A percentile compares a stretch with the other conserved stretches of the same genome.
phyloP scores from a whole-genome alignment of 2,113 vertebrate species.

The Caranx ignobilis region DNA sequence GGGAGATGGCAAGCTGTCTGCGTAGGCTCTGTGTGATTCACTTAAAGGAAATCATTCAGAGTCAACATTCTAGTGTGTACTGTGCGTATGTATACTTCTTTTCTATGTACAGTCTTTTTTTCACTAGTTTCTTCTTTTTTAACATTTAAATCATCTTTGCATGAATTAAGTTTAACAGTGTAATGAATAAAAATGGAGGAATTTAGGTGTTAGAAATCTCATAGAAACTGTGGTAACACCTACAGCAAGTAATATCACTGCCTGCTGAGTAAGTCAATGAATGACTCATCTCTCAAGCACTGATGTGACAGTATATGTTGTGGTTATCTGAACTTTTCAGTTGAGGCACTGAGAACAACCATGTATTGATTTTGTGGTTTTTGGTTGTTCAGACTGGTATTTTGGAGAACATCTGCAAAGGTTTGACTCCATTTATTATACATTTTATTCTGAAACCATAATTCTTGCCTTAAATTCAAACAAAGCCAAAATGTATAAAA shows the following conservation, averaged over 20 bases:
- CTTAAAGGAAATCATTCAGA: conserved; percentile 39
- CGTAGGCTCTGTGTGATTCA: conserved; percentile 54
- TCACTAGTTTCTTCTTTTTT: neutral
- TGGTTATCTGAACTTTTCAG: conserved; percentile 7
- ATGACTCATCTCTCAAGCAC: neutral
- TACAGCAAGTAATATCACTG: neutral
- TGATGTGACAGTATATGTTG: neutral
- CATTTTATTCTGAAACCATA: neutral
- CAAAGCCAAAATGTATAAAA: neutral
- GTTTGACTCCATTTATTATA: neutral
- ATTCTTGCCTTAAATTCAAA: neutral
- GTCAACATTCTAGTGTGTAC: neutral
- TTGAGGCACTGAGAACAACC: neutral
- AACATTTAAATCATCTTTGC: conserved; percentile 1
- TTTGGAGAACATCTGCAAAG: neutral
- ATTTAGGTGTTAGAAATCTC: neutral
- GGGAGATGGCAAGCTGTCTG: conserved; percentile 61
- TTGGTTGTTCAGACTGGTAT: neutral
- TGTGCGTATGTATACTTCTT: conserved; percentile 16
- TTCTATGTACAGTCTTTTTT: neutral
- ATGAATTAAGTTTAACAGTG: neutral
- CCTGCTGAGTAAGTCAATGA: neutral
- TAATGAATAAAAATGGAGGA: neutral
- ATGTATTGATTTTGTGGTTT: neutral
- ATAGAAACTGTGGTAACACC: conserved; percentile 6